Evolutionary conservation across 2,888 invertebrate genomes (phyloP), one percentile per base, ranked within the genome.

Genomic region (Neelides folsomi): DNA sequence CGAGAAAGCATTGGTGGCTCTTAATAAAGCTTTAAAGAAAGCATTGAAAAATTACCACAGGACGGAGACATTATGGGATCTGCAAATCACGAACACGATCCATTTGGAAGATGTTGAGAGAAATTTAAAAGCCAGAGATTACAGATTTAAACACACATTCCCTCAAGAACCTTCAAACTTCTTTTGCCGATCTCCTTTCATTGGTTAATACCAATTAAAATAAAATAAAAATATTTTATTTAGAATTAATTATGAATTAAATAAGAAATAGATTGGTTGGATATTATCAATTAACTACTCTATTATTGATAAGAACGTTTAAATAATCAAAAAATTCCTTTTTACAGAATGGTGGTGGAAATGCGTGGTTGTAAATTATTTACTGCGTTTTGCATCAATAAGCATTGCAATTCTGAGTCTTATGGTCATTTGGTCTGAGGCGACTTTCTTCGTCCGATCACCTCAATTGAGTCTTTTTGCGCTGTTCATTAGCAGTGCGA

Each of bases 391-490:
- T 0, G 71, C 85, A 60, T 82, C 90, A 1, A 73, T 86, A 20
- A 64, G 80, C 10, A 79, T 87, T 1, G 82, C 81, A 2, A 71
- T 82, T 39, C 77, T 97, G 71, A 94, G 95, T 0, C 73, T 85
- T 19, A 81, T 86, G 68, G 92, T 98, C 35, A 89, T 99, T n/a
- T 95, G 97, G 95, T 97, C 95, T 0, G 98, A 99, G 74, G 81
- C 97, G 66, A 93, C 97, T 1, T 98, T 99, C 74, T 99, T 98
- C 75, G 85, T 86, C 68, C 82, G 85, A 66, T 73, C 77, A 19
- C 97, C 97, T 0, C 89, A 93, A 18, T 76, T 99, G 2, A 97
- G 97, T 1, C 79, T 98, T 60, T 97, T 98, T 72, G 98, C 98
- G n/a, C 80, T 85, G 58, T 84, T 97, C 66, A 81, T 97, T 19